Conservation (phyloP, 2,113 vertebrate species). For the Dicrurus megarhynchus region DNA sequence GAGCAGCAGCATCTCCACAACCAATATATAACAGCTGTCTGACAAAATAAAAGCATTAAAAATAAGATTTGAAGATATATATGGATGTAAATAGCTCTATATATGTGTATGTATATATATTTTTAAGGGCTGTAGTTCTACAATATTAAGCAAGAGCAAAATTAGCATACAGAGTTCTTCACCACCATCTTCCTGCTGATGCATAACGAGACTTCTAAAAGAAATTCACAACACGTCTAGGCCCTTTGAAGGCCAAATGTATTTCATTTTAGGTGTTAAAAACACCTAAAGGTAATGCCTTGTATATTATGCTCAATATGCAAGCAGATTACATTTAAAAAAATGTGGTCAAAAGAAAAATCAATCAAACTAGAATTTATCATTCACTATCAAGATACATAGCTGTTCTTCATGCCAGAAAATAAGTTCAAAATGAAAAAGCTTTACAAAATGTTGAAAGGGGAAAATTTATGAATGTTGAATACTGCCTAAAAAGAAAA, state of each 20-base stretch:
- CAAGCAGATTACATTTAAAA: neutral
- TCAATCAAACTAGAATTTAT: neutral
- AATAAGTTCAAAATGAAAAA: neutral
- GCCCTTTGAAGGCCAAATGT: neutral
- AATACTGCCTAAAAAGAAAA: neutral
- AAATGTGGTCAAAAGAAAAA: neutral
- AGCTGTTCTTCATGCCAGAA: neutral
- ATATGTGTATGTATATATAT: neutral
- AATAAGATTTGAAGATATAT: neutral
- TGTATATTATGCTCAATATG: neutral
- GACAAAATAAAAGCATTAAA: neutral
- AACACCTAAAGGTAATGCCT: neutral
- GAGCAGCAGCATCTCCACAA: neutral
- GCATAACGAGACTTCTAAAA: neutral
- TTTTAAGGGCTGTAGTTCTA: neutral
- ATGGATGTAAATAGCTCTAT: neutral
- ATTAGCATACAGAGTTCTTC: neutral
- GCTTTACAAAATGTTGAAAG: neutral
- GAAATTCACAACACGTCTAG: neutral
- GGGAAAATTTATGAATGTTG: neutral
- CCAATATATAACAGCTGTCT: neutral
- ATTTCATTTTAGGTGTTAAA: neutral
- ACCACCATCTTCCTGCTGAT: neutral
- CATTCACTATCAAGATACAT: neutral
- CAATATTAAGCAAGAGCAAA: neutral